Conservation (phyloP, 2,888 invertebrate species). For the Cephus rjabovi region DNA sequence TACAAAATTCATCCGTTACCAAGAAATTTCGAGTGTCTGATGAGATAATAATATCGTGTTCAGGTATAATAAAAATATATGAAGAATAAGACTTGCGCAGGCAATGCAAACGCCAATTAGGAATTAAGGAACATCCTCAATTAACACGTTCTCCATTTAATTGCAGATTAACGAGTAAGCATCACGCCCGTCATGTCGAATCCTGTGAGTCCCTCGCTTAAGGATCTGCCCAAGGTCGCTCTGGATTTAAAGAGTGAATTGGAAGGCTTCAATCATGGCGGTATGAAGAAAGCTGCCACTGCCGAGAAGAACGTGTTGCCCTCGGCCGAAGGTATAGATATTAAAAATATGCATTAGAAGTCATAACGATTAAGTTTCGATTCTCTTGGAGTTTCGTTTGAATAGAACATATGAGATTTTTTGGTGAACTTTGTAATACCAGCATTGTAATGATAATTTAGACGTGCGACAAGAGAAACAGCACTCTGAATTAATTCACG, state of each 20-base stretch:
- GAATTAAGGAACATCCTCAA: too few relatives aligned
- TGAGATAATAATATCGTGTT: too few relatives aligned
- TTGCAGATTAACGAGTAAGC: constrained; percentile 19
- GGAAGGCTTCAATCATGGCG: constrained; percentile 89
- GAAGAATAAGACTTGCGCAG: too few relatives aligned
- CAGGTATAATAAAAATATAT: too few relatives aligned
- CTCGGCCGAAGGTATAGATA: constrained; percentile 85
- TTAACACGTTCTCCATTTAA: neutral
- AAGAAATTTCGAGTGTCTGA: too few relatives aligned
- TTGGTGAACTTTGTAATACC: too few relatives aligned
- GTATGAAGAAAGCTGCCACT: constrained; percentile 89
- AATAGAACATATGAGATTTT: too few relatives aligned
- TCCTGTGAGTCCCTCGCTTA: constrained; percentile 81
- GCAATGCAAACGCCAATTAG: too few relatives aligned
- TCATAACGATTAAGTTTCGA: too few relatives aligned
- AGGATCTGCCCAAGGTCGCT: constrained; percentile 92
- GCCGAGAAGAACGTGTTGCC: constrained; percentile 93
- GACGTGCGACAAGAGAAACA: constrained; percentile 81
- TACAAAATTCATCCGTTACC: too few relatives aligned
- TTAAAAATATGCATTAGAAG: too few relatives aligned
- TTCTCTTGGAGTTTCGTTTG: too few relatives aligned
- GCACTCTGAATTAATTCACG: constrained; percentile 81
- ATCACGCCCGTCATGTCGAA: constrained; percentile 64
- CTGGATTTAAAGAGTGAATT: constrained; percentile 90
- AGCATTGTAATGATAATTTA: constrained; percentile 54